Conservation (phyloP, 2,113 vertebrate species). For the Falco punctatus region DNA sequence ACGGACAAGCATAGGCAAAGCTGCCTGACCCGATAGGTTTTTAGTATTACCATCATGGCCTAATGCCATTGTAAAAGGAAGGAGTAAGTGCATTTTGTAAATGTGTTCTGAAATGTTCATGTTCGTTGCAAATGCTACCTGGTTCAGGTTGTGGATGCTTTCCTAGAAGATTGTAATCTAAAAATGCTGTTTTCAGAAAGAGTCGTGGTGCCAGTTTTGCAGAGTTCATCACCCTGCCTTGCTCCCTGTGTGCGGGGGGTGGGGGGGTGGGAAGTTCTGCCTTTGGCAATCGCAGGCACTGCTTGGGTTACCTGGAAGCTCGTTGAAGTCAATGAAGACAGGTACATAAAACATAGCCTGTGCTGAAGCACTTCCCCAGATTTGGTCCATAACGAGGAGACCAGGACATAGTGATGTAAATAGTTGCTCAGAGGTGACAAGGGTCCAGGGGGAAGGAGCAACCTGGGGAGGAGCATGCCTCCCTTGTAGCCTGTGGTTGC, state of each 20-base stretch:
- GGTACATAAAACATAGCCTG: not conserved
- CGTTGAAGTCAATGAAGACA: not conserved
- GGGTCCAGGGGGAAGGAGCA: not conserved
- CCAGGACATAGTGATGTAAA: not conserved
- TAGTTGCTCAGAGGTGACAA: not conserved
- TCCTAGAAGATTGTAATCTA: not conserved
- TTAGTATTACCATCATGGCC: not conserved
- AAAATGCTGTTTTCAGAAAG: not conserved
- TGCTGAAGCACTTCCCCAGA: not conserved
- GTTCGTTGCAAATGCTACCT: not conserved
- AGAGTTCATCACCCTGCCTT: not conserved
- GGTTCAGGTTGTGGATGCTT: not conserved
- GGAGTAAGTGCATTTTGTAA: not conserved
- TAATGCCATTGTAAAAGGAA: not conserved
- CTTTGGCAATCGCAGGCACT: not conserved
- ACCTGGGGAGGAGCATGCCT: fast-evolving
- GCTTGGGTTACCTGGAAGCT: not conserved
- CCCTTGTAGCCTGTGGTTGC: not conserved
- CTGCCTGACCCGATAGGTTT: not conserved
- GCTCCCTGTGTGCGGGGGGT: fast-evolving
- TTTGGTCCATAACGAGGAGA: not conserved
- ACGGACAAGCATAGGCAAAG: fast-evolving
- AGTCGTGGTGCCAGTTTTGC: fast-evolving
- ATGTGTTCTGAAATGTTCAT: slow-evolving; percentile 18
- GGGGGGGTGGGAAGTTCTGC: fast-evolving